Base-by-base conservation (phyloP, 2,888 invertebrate species). In the Anodontia alba region DNA sequence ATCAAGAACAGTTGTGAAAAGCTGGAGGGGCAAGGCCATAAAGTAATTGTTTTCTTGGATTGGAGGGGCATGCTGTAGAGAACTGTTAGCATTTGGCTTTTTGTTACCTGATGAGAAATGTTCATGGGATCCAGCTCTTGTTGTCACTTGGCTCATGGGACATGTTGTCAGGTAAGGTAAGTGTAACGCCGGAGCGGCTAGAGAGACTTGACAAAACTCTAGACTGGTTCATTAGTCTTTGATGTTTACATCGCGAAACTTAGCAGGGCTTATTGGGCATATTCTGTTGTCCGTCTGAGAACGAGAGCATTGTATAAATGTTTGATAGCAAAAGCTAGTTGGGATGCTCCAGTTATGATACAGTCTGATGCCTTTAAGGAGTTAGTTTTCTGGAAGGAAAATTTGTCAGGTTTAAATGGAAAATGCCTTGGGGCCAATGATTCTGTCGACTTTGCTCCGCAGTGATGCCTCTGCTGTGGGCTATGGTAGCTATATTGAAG, bases 91-190 rank as follows among this genome's bases (percentile, higher is more conserved):
- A 5, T 81, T 86, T 26, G 87, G 87, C 0, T 88, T 86, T 75
- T 38, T 88, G 20, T 38, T 86, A 23, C 83, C 88, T 15, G 67
- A 84, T n/a, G 81, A 83, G 2, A 86, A 86, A 70, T 86, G 81
- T 23, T 10, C 1, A 2, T 85, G 87, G 85, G n/a, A 23, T 29
- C 73, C 84, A 23, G n/a, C 57, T 26, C 71, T 73, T 36, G 17
- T 38, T 17, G 23, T 76, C 10, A 36, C 49, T 7, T 87, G 84
- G 81, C 66, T 83, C 1, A 17, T 81, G 81, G 78, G 31, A 84
- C 46, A 70, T 75, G 23, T 15, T 42, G n/a, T 36, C 72, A 17
- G 78, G 80, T 46, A 70, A 42, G 1, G 15, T 84, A 5, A 42
- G 54, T 10, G 73, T 86, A 17, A 74, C 78, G 7, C 26, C 66